These are phyloP conservation scores for Zygogramma bicolorata DNA, from an alignment of 2,888 invertebrate species.

Conservation along the genomic window DNA sequence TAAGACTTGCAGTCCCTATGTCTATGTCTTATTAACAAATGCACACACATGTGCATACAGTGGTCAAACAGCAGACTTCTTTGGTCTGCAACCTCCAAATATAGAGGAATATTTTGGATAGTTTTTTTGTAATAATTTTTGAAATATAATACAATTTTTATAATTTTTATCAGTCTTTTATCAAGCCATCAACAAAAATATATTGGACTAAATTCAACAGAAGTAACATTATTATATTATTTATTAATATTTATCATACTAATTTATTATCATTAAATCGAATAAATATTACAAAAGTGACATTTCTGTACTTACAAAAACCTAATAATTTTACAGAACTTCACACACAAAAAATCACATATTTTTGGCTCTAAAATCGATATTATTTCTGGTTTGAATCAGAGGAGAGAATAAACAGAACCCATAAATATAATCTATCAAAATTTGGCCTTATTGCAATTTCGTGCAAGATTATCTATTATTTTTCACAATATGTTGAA, in stretches of 20 bases:
- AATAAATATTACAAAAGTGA: background rate
- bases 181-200: background rate
- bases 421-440: background rate
- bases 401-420: background rate
- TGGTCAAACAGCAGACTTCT: constrained; percentile 30
- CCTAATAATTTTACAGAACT: background rate
- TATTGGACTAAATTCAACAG: too few relatives aligned
- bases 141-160: background rate
- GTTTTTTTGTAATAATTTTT: background rate
- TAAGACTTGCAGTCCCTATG: background rate
- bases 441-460: background rate
- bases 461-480: background rate
- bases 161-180: background rate
- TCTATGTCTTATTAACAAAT: constrained; percentile 25
- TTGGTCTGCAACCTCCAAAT: constrained; percentile 10
- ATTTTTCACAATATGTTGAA: background rate
- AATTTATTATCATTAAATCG: background rate
- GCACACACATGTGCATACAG: constrained; percentile 10
- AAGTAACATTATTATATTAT: background rate
- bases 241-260: background rate
- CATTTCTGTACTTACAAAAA: background rate
- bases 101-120: constrained; percentile 20
- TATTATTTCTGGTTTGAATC: background rate
- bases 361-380: background rate
- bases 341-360: background rate